These are phyloP conservation scores for Hemicordylus capensis DNA, from an alignment of 2,113 vertebrate genomes.

Conservation along the genomic window DNA sequence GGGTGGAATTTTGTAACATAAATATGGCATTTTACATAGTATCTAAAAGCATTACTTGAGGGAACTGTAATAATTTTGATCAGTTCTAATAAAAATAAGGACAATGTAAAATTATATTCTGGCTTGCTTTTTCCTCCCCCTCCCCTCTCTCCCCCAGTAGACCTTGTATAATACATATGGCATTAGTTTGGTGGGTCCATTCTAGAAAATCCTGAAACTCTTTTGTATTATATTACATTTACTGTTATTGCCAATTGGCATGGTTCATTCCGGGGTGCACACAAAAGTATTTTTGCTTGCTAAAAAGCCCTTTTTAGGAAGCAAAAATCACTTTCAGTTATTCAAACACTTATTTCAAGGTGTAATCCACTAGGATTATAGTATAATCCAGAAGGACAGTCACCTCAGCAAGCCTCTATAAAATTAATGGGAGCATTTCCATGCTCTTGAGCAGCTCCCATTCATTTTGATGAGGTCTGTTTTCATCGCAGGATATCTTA, in stretches of 20 bases:
- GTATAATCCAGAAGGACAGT: no score
- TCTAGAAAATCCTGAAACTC: neutral
- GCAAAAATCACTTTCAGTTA: neutral
- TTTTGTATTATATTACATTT: neutral
- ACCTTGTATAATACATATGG: neutral
- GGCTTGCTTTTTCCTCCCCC: neutral
- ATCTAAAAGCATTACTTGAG: conserved; percentile 11
- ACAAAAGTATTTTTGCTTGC: conserved; percentile 8
- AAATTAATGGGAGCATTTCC: neutral
- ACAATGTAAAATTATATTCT: neutral
- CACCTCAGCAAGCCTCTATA: conserved; percentile 3
- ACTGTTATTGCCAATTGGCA: neutral
- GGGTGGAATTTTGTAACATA: neutral
- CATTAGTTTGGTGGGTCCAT: neutral
- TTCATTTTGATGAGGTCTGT: neutral
- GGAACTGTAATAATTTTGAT: conserved; percentile 15
- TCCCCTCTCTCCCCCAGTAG: neutral
- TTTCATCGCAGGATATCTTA: neutral
- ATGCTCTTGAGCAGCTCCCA: neutral
- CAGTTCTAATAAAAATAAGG: neutral
- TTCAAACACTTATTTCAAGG: neutral
- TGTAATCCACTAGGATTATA: neutral
- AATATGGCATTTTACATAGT: neutral
- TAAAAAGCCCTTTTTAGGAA: conserved; percentile 28
- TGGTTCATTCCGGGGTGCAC: neutral